Evolutionary conservation across 1,140 invertebrate genomes (phyloP).

Genomic region (Lepidurus packardi): DNA sequence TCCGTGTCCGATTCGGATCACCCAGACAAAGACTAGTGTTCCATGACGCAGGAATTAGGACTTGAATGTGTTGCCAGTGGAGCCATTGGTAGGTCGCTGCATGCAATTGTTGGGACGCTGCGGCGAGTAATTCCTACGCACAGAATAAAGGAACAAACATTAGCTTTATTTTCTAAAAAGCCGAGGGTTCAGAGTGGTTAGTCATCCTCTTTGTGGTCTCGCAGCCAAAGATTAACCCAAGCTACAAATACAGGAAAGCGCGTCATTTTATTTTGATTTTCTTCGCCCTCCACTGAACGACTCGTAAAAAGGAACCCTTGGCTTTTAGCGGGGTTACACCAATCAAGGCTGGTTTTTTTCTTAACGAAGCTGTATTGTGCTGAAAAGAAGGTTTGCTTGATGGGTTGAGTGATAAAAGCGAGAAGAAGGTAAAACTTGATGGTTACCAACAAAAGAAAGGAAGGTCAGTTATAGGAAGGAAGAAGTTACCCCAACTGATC

Average conservation of each 20-base stretch:
- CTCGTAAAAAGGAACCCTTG: not conserved
- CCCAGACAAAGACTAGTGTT: not conserved
- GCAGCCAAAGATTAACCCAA: too few relatives aligned
- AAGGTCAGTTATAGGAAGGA: not conserved
- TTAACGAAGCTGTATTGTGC: slow-evolving; percentile 1
- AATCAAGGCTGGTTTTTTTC: not conserved
- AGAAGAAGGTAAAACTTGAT: too few relatives aligned
- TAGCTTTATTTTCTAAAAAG: too few relatives aligned
- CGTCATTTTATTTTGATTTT: too few relatives aligned
- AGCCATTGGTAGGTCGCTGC: not conserved
- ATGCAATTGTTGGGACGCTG: not conserved
- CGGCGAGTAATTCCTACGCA: not conserved
- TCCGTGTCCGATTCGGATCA: not conserved
- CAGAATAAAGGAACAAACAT: not conserved
- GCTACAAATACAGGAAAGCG: too few relatives aligned
- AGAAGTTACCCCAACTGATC: not conserved
- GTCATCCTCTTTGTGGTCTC: too few relatives aligned
- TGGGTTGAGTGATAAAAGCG: not conserved
- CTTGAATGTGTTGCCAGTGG: slow-evolving; percentile 9
- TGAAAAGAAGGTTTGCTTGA: not conserved
- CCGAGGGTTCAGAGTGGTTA: too few relatives aligned
- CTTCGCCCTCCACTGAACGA: too few relatives aligned
- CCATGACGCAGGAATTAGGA: slow-evolving; percentile 3
- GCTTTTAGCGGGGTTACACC: not conserved
- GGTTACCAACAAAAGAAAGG: not conserved